Conservation (phyloP, 1,140 invertebrate species). For the Mylabris phalerata region DNA sequence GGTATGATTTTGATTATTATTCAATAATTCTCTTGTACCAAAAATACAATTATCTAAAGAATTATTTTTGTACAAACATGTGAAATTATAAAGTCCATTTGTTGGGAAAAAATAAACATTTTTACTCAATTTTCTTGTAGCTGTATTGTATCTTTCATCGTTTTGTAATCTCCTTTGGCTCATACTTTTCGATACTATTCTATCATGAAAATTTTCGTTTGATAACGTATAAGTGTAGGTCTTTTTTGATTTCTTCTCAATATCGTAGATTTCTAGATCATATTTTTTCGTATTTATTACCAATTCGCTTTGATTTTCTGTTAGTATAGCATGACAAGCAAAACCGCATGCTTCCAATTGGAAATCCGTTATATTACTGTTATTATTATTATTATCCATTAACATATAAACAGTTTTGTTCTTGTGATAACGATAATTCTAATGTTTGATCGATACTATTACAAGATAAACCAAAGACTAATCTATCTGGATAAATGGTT, state of each 20-base stretch:
- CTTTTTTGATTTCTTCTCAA: slow-evolving; percentile 40
- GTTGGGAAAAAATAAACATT: slow-evolving; percentile 56
- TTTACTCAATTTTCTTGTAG: slow-evolving; percentile 50
- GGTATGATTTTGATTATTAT: slow-evolving; percentile 8
- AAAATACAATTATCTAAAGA: slow-evolving; percentile 19
- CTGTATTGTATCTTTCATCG: slow-evolving; percentile 51
- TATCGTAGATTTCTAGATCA: slow-evolving; percentile 46
- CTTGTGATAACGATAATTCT: slow-evolving; percentile 46
- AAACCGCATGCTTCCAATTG: slow-evolving; percentile 52
- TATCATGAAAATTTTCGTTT: not conserved
- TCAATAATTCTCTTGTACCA: slow-evolving; percentile 19
- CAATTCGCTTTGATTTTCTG: slow-evolving; percentile 43
- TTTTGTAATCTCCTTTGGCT: slow-evolving; percentile 50
- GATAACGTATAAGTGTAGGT: slow-evolving; percentile 41
- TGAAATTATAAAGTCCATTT: slow-evolving; percentile 36
- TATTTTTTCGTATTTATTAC: slow-evolving; percentile 49
- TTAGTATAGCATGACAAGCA: slow-evolving; percentile 48
- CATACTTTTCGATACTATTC: slow-evolving; percentile 19
- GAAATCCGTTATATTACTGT: slow-evolving; percentile 43
- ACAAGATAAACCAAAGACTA: slow-evolving; percentile 54
- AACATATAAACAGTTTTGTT: slow-evolving; percentile 51
- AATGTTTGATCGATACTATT: slow-evolving; percentile 35
- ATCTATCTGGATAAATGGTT: slow-evolving; percentile 52
- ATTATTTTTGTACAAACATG: slow-evolving; percentile 21
- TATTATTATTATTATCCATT: slow-evolving; percentile 40